Percentiles rank a stretch among this genome's conserved stretches.
These are phyloP conservation scores for Athrips mouffetella DNA, from an alignment of 2,888 invertebrate genomes.

Conservation along the genomic window DNA sequence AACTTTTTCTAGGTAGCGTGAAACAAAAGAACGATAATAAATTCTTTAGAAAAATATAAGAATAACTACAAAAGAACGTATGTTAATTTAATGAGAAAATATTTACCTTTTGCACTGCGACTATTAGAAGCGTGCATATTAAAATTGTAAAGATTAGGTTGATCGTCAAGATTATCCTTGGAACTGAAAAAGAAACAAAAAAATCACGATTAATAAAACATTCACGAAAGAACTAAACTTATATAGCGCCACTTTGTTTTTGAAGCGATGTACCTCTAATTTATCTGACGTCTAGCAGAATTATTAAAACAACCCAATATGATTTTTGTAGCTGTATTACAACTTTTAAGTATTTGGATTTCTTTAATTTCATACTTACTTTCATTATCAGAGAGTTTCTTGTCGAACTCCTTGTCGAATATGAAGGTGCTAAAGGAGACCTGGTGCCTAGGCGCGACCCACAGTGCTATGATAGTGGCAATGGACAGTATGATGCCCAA, in stretches of 20 bases:
- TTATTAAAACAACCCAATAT: no score
- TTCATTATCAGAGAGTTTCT: conserved; percentile 79
- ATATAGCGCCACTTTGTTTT: no score
- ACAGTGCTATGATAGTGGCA: conserved; percentile 82
- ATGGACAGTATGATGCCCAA: conserved; percentile 87
- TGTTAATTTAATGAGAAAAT: not conserved
- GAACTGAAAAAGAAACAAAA: conserved; percentile 73
- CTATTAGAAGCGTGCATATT: conserved; percentile 85
- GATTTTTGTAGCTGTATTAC: no score
- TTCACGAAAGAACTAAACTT: no score
- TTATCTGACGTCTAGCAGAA: no score
- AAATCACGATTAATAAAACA: no score
- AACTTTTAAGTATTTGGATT: not conserved
- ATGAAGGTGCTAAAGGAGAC: conserved; percentile 88
- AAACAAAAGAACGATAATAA: conserved; percentile 5
- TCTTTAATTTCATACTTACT: conserved; percentile 60
- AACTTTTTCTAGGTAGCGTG: conserved; percentile 13
- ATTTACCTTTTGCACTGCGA: conserved; percentile 86
- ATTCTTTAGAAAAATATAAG: not conserved
- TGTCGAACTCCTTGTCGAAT: conserved; percentile 79
- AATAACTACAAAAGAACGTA: not conserved
- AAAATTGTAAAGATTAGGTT: conserved; percentile 90
- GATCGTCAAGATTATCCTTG: conserved; percentile 86
- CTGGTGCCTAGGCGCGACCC: conserved; percentile 74
- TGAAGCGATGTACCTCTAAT: no score